Base-by-base conservation (phyloP, 2,113 vertebrate genomes). In the Verasper variegatus region DNA sequence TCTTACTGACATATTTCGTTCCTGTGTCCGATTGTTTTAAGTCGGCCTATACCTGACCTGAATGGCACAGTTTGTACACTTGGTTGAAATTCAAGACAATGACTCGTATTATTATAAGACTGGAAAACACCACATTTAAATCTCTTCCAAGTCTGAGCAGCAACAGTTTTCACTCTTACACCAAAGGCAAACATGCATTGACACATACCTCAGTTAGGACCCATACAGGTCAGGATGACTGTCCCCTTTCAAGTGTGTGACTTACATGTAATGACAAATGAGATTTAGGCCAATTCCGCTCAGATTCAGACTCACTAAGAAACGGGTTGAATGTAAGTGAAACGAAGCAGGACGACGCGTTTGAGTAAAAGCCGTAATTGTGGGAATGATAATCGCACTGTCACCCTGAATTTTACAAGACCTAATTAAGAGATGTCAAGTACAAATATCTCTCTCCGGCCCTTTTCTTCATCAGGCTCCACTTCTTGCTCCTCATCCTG, bases 181-280 rank as follows among this genome's bases (percentile, higher is more conserved):
- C 58, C 61, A 27, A n/a, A 58, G n/a, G 37, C 26, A 59, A 2
- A 59, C 24, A 31, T 35, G 24, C 54, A 58, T 27, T 27, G 49
- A 18, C 27, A 68, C 23, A 18, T 23, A 35, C 42, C 23, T 54
- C 26, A 57, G 8, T 3, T 21, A 11, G n/a, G 18, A 15, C 35
- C 70, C 57, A 75, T 67, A 70, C 56, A 77, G 78, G 24, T 54
- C 17, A 20, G 49, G 20, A 49, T 37, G n/a, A 54, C 54, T 24
- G 61, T 61, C 69, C 63, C 69, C 45, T 86, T 31, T 80, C 71
- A 81, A 68, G 54, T 80, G 60, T 66, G 60, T 21, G 57, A 62
- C 58, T 84, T 27, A 40, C 55, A 3, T 5, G 31, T 7, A 7
- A 59, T 61, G 35, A 56, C 55, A 69, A 21, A 81, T 18, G 23